Base-by-base conservation (phyloP, 2,797 vertebrate species). In the Myoxocephalus aenaeus region DNA sequence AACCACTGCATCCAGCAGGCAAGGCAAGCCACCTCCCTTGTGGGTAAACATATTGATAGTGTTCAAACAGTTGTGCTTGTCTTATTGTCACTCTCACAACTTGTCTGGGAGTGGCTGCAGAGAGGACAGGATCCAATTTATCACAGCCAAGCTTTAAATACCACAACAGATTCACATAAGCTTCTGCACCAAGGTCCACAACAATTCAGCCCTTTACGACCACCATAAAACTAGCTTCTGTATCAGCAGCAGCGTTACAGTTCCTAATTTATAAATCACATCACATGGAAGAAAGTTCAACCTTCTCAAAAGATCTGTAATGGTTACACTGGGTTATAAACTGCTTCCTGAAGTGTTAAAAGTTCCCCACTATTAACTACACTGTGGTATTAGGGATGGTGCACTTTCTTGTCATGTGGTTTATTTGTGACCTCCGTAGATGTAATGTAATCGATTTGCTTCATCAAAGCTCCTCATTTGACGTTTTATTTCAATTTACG, bases 41-140 rank as follows among this genome's bases (percentile, higher is more conserved):
- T 27, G 51, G 36, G 14, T 65, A 34, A 25, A 58, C 70, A 40
- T 34, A 40, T 48, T 57, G 46, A 73, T 80, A 25, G 29, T 78
- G 66, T 77, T 66, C 40, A 58, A 59, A 72, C 79, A 79, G 67
- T 76, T 29, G 32, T 64, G 64, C 4, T 56, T 70, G 81, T 87
- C 74, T 90, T 87, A 92, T 84, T 85, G 86, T 90, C 87, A 83
- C 65, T 80, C 72, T 76, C 71, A 53, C 59, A 75, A 81, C 72
- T 71, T 75, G 65, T 68, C 70, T 77, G 77, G 90, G 86, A 75
- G 86, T 86, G 80, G 83, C 75, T 71, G 10, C 62, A 79, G 22
- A 80, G 73, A 62, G 10, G 36, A 71, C 70, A 53, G 36, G 32
- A 86, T 71, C 51, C 53, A 75, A 51, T 65, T 75, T 72, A 76